Percentiles rank a stretch among this genome's conserved stretches.
Evolutionary conservation across 2,113 vertebrate species (phyloP).

Genomic region (Caranx melampygus): DNA sequence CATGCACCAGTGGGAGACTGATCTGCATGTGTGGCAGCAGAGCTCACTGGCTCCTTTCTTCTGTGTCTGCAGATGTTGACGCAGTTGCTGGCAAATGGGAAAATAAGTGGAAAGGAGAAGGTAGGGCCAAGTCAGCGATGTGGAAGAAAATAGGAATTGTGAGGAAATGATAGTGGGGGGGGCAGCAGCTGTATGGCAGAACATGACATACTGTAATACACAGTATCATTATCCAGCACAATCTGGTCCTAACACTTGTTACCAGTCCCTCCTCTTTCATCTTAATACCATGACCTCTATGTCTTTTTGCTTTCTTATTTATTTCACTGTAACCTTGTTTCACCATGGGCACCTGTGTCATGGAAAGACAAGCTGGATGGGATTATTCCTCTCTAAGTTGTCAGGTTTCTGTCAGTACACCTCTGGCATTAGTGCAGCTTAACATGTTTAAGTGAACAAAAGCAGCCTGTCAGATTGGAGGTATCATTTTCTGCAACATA

Average conservation of each 20-base stretch:
- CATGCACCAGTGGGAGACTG: conserved; percentile 22
- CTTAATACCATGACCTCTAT: not conserved
- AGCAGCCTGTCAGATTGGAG: conserved; percentile 34
- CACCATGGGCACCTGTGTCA: not conserved
- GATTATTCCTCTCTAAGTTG: conserved; percentile 36
- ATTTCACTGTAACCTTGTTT: not conserved
- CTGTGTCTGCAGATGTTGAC: conserved; percentile 48
- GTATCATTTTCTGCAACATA: conserved; percentile 43
- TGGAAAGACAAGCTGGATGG: conserved; percentile 13
- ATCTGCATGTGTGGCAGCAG: conserved; percentile 15
- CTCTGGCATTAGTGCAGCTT: conserved; percentile 47
- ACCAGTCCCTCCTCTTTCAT: not conserved
- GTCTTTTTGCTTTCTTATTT: conserved; percentile 14
- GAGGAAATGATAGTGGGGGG: conserved; percentile 36
- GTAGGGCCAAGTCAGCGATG: conserved; percentile 31
- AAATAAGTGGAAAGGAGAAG: conserved; percentile 44
- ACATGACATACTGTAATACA: conserved; percentile 35
- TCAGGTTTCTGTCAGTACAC: conserved; percentile 51
- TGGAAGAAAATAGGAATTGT: conserved; percentile 13
- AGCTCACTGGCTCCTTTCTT: conserved; percentile 21
- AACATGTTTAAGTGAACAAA: conserved; percentile 62
- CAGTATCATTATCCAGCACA: conserved; percentile 33
- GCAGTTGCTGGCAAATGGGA: conserved; percentile 28
- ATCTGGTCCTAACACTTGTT: conserved; percentile 10
- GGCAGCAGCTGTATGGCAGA: conserved; percentile 46